Evolutionary conservation across 2,888 invertebrate genomes (phyloP), one percentile per base, ranked within the genome.

Genomic region (Drosophila neutralis): DNA sequence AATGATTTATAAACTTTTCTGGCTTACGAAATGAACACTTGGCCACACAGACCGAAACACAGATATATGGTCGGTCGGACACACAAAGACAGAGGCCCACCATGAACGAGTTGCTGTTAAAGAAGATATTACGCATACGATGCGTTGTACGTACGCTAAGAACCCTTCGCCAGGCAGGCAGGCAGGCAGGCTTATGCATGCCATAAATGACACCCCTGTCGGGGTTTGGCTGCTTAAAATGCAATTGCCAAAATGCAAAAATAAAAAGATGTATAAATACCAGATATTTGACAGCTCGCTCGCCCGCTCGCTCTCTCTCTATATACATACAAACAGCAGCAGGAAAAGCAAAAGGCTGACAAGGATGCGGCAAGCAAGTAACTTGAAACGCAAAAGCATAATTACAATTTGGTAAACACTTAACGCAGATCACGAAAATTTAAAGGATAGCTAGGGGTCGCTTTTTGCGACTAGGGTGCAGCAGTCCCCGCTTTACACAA

Each of bases 331-430:
- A 68, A 85, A 79, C 73, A 79, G 74, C 68, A 58, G 51, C 62
- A 59, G 45, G 2, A 42, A 59, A 33, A 53, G 36, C 56, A 38
- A 38, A 56, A 38, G 38, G 27, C 36, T 38, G 56, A 15, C 45
- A 69, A 66, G 67, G 56, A 65, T 54, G 40, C 52, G 65, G 24
- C 36, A 7, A 27, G 69, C 70, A 80, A 76, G 84, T 76, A 82
- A 75, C 77, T 86, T 73, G 75, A 88, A 82, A 83, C 71, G 76
- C 82, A 75, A 75, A 78, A 83, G 73, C 81, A 89, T 89, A 90
- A 90, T 90, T 89, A 87, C 87, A 83, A 87, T 89, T 78, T 88
- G 81, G 87, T 69, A 75, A 88, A 82, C 83, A 87, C 87, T 88
- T 86, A 86, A 80, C 89, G 76, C 65, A 74, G 73, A 65, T 69